phyloP scores from a whole-genome alignment of 1,140 invertebrate genomes.

The Heliconius hewitsoni region DNA sequence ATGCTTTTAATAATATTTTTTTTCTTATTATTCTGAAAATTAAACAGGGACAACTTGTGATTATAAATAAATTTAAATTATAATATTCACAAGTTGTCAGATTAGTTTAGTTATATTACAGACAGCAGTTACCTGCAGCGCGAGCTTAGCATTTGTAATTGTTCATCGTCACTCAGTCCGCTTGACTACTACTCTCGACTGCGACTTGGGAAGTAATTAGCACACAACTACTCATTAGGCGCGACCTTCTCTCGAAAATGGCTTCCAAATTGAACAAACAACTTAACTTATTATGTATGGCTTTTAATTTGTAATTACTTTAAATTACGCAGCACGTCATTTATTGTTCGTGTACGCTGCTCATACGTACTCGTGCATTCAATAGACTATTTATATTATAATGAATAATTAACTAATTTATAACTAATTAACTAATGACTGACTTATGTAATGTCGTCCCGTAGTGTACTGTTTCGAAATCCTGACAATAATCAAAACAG shows the following conservation, averaged over 20 bases:
- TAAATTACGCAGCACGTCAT: background rate
- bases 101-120: no score
- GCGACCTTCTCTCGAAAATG: slow-evolving; percentile 16
- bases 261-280: slow-evolving; percentile 8
- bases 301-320: background rate
- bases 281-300: background rate
- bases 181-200: background rate
- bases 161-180: background rate
- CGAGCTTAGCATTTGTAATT: background rate
- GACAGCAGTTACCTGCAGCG: no score
- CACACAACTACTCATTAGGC: slow-evolving; percentile 21
- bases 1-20: no score
- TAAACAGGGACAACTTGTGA: no score
- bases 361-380: background rate
- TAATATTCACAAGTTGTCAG: no score
- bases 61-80: no score
- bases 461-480: background rate
- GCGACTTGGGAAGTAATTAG: slow-evolving; percentile 20
- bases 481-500: background rate
- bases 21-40: no score
- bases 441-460: no score
- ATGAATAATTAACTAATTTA: no score
- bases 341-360: background rate
- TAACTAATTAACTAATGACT: no score
- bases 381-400: no score